A percentile compares a stretch with the other conserved stretches of the same genome.
Conservation (phyloP, 2,888 invertebrate species). For the Leptopilina myrica region DNA sequence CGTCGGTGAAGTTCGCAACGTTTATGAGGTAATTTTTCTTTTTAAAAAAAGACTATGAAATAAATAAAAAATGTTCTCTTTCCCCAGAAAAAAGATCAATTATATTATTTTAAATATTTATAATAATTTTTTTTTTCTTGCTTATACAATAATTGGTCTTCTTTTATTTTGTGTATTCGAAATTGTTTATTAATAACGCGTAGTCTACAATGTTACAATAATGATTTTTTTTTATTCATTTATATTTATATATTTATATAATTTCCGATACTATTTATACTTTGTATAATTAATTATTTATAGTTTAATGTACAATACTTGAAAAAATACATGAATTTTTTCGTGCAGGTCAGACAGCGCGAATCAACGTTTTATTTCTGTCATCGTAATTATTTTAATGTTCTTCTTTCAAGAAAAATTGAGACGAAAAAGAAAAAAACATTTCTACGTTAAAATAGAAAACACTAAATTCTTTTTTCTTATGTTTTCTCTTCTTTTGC, state of each 20-base stretch:
- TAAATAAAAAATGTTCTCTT: too few relatives aligned
- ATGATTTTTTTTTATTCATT: constrained; percentile 37
- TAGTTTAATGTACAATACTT: constrained; percentile 55
- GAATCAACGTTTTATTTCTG: constrained; percentile 3
- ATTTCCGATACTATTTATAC: constrained; percentile 52
- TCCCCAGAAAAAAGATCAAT: background rate
- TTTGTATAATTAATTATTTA: constrained; percentile 52
- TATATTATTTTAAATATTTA: background rate
- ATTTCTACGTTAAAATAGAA: background rate
- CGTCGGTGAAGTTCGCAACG: too few relatives aligned
- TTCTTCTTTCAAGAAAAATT: background rate
- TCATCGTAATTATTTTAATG: background rate
- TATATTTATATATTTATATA: constrained; percentile 45
- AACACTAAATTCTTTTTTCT: constrained; percentile 1
- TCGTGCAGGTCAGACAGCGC: constrained; percentile 56
- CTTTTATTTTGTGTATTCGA: constrained; percentile 41
- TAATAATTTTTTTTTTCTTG: background rate
- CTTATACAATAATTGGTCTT: background rate
- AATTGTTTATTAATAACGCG: constrained; percentile 52
- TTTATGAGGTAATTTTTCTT: background rate
- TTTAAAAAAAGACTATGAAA: too few relatives aligned
- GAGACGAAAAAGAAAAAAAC: background rate
- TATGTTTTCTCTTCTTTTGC: background rate
- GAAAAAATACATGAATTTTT: constrained; percentile 55
- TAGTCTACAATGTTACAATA: constrained; percentile 54